These are phyloP conservation scores for Callinectes sapidus DNA, from an alignment of 2,888 invertebrate species.

Conservation along the genomic window DNA sequence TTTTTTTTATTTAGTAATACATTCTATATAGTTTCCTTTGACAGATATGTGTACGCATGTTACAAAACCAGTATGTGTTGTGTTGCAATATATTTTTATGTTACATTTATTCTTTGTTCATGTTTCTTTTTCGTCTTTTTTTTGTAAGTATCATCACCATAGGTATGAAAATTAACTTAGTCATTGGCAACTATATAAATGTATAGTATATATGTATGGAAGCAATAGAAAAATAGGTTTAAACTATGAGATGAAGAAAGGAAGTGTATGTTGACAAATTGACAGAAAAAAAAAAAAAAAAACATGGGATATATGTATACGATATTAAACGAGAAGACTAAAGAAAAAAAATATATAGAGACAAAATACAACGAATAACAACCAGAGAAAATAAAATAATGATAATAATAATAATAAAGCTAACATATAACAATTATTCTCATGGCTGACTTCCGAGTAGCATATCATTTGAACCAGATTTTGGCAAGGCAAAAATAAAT, in stretches of 20 bases:
- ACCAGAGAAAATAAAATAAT: neutral
- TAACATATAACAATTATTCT: neutral
- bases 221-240: neutral
- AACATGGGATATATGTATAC: neutral
- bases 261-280: neutral
- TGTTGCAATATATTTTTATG: neutral
- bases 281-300: neutral
- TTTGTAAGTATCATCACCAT: neutral
- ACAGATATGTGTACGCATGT: neutral
- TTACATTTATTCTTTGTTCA: neutral
- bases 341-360: no score
- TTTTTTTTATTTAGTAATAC: neutral
- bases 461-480: neutral
- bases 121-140: neutral
- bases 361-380: no score
- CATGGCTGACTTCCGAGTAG: no score
- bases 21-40: neutral
- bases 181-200: neutral
- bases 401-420: neutral
- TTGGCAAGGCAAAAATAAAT: neutral
- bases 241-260: neutral
- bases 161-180: neutral
- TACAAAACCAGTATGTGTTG: neutral
- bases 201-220: neutral
- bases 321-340: neutral